Evolutionary conservation across 53 echinoderm and acorn worm species (phyloP).

Genomic region (Mesocentrotus franciscanus): DNA sequence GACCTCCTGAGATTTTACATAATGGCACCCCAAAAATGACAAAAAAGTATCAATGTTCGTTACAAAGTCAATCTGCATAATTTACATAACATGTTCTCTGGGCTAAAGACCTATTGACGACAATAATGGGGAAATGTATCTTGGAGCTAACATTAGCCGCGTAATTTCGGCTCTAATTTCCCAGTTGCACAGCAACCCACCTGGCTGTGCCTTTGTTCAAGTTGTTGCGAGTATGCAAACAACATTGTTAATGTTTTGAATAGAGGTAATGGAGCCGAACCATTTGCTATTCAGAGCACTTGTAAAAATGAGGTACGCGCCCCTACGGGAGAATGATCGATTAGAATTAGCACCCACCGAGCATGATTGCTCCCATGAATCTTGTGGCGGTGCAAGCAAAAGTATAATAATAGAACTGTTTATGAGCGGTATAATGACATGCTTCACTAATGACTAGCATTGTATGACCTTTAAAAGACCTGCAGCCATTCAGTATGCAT

Average conservation of each 20-base stretch:
- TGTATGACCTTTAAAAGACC: background rate
- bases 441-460: background rate
- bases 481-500: background rate
- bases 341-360: background rate
- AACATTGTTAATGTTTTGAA: background rate
- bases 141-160: conserved; percentile 25
- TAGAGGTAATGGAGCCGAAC: background rate
- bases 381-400: background rate
- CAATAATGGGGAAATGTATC: conserved; percentile 10
- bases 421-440: background rate
- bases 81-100: background rate
- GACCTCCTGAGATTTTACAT: too few species aligned
- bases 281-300: conserved; percentile 35
- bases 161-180: background rate
- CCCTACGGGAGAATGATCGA: conserved; percentile 40
- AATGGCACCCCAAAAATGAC: too few species aligned
- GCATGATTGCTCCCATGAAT: background rate
- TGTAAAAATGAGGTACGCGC: background rate
- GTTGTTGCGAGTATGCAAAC: background rate
- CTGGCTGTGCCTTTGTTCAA: background rate
- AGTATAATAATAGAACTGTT: background rate
- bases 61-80: too few species aligned
- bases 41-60: too few species aligned
- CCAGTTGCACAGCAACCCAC: background rate
- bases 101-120: background rate